phyloP scores from a whole-genome alignment of 2,113 vertebrate genomes.

The Chaetodon auriga region DNA sequence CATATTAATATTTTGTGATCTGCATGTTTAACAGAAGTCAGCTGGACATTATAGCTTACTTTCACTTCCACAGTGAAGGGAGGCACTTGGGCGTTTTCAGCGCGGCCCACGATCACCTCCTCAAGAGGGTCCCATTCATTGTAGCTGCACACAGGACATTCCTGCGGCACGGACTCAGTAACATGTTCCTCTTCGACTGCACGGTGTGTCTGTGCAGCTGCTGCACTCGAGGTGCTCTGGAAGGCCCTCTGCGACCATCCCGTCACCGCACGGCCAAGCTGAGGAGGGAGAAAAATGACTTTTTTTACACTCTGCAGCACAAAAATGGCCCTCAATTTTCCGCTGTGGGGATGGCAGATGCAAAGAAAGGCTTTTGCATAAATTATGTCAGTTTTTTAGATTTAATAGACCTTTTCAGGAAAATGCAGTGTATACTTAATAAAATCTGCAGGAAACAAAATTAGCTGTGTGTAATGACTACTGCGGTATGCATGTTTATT shows the following conservation, averaged over 20 bases:
- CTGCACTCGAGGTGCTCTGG: constrained; percentile 93
- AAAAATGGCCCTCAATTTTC: neutral
- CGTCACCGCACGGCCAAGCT: constrained; percentile 87
- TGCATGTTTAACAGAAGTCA: neutral
- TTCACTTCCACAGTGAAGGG: constrained; percentile 98
- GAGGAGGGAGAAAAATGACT: constrained; percentile 11
- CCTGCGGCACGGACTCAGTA: constrained; percentile 82
- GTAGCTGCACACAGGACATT: constrained; percentile 93
- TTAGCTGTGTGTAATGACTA: neutral
- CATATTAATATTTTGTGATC: neutral
- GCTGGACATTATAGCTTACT: constrained; percentile 80
- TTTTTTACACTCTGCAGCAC: neutral
- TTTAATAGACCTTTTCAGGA: neutral
- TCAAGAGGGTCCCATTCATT: constrained; percentile 98
- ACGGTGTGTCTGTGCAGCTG: constrained; percentile 82
- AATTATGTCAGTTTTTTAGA: neutral
- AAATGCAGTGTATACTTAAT: neutral
- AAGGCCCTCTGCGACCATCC: constrained; percentile 92
- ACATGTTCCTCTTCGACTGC: constrained; percentile 84
- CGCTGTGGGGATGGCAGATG: neutral
- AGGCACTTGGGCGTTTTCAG: constrained; percentile 95
- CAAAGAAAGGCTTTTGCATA: neutral
- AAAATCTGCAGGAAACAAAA: neutral
- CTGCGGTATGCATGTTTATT: neutral
- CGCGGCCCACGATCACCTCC: constrained; percentile 97